phyloP scores from a whole-genome alignment of 2,888 invertebrate species.

The Epirrhoe alternata region DNA sequence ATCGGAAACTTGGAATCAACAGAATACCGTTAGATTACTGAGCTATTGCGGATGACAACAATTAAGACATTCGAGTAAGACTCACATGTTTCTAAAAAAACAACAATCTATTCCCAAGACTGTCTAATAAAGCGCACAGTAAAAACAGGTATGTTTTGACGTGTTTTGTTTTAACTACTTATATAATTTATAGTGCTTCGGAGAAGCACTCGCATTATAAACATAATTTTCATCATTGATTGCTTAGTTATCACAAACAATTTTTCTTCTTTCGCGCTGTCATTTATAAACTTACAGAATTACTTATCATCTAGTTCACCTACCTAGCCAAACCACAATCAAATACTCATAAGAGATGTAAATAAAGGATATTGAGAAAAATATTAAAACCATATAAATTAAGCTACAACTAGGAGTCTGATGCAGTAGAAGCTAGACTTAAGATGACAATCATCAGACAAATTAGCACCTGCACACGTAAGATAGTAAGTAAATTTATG shows the following conservation, averaged over 20 bases:
- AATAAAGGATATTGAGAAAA: neutral
- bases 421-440: constrained; percentile 10
- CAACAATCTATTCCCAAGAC: neutral
- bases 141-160: neutral
- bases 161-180: neutral
- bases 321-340: no score
- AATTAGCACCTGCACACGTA: constrained; percentile 49
- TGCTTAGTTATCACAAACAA: no score
- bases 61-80: constrained; percentile 7
- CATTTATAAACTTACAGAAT: no score
- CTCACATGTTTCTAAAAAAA: neutral
- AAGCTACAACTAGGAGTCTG: neutral
- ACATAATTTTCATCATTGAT: no score
- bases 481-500: constrained; percentile 50
- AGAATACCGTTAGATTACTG: constrained; percentile 5
- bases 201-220: no score
- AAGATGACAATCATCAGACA: constrained; percentile 41
- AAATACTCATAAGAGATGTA: no score
- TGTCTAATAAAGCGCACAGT: neutral
- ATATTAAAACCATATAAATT: neutral
- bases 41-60: constrained; percentile 10
- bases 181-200: neutral
- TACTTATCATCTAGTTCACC: no score
- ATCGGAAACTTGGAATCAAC: neutral
- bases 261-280: no score